A percentile compares a stretch with the other conserved stretches of the same genome.
Conservation (phyloP, 2,797 vertebrate species). For the Taeniopygia guttata region DNA sequence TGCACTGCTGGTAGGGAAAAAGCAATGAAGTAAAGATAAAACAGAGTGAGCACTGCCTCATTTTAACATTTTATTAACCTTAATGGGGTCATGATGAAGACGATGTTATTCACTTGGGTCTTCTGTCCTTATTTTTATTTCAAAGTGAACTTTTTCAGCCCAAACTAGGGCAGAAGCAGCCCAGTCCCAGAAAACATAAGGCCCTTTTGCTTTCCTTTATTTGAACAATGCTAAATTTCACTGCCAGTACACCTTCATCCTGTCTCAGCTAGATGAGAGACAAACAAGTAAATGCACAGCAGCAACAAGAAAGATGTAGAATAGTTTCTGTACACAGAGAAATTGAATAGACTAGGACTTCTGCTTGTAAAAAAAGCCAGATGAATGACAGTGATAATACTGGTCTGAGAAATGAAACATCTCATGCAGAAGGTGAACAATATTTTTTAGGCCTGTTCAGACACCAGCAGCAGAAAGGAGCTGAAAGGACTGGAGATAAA, state of each 20-base stretch:
- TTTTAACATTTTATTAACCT: conserved; percentile 62
- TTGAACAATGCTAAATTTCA: background rate
- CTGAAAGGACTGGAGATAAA: background rate
- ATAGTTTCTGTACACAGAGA: background rate
- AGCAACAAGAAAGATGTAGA: background rate
- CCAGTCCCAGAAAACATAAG: background rate
- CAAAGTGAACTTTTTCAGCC: background rate
- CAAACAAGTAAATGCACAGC: background rate
- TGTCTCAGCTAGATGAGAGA: background rate
- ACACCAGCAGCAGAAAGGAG: background rate
- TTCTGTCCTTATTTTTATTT: conserved; percentile 16
- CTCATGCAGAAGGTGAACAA: background rate
- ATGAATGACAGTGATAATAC: background rate
- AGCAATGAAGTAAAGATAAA: conserved; percentile 50
- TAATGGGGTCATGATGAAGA: conserved; percentile 40
- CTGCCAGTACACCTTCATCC: accelerated
- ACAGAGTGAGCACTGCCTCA: conserved; percentile 34
- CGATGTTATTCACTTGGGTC: background rate
- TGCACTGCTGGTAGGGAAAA: conserved; percentile 33
- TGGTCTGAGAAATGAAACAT: background rate
- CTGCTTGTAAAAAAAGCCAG: background rate
- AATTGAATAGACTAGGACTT: background rate
- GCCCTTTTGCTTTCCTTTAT: background rate
- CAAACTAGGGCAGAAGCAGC: background rate
- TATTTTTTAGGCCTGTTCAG: background rate